Evolutionary conservation across 2,888 invertebrate genomes (phyloP), one percentile per base, ranked within the genome.

Genomic region (Germaria angustata): DNA sequence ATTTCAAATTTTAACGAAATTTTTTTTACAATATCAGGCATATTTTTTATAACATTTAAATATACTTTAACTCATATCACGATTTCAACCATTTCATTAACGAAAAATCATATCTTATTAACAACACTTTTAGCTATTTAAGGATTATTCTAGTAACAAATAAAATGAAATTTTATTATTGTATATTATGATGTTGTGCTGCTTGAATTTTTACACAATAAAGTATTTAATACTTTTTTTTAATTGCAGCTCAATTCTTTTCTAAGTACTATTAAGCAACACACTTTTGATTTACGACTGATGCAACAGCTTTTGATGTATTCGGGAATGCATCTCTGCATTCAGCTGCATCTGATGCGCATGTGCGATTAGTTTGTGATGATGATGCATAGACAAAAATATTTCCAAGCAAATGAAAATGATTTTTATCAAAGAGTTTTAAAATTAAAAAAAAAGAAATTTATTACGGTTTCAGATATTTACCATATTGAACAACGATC

Each of bases 1-100:
- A 63, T 57, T 57, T 44, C 0, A 24, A 15, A 44, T 28, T 46
- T 51, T 28, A 28, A 34, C 5, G 34, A 44, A 20, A 20, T 36
- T 2, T 20, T 22, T 53, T 17, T 34, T 46, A 49, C n/a, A 15
- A 53, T 32, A 49, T 34, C 63, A 39, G 36, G 24, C 55, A 57
- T 57, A 49, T 39, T 22, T 71, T 61, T 32, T 32, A n/a, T 13
- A 63, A 39, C 15, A 41, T 51, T 73, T 44, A 39, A 59, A 73
- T 41, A 36, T 51, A 66, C 51, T 73, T 77, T 44, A 77, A 32
- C 68, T 41, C 59, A 68, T 65, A 75, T 75, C 63, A 55, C 13
- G 13, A 24, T 61, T 51, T 71, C 59, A 36, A 76, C 28, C 44
- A 49, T 3, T 71, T 22, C n/a, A 44, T 72, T 17, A 15, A 34